Base-by-base conservation (phyloP, 2,888 invertebrate genomes). In the Galerucella calmariensis region DNA sequence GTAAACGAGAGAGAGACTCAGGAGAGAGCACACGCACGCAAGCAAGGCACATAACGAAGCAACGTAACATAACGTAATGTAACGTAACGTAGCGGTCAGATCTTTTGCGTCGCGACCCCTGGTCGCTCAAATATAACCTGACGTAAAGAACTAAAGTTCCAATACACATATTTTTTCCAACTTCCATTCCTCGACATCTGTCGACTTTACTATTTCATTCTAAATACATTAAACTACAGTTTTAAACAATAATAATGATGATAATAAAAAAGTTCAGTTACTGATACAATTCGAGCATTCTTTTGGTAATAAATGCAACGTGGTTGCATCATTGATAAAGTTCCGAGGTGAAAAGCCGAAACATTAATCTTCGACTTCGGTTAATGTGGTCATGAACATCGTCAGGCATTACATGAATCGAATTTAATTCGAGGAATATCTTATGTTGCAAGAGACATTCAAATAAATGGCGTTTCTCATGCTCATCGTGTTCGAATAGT, bases 351-450 rank as follows among this genome's bases (percentile, higher is more conserved):
- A 46, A 65, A 10, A 20, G 46, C 46, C 20, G 11, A 41, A 65
- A 6, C 63, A 65, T 65, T 65, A 65, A 65, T 65, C 63, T 65
- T 44, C n/a, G 20, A 46, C 63, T 41, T 46, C 63, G 63, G 63
- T 65, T 65, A 65, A 65, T 46, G 63, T 65, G 63, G 63, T 65
- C 63, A 65, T 65, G 63, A 46, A 65, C 35, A 65, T 65, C 63
- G 63, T 65, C 63, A 65, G 46, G 46, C 44, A 65, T 65, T 65
- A 65, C 63, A 65, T 20, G 63, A 65, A 65, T 65, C 63, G 63
- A 65, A 65, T 20, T 44, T 65, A 65, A 65, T 65, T 65, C 63
- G 35, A 46, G 46, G 46, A 65, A 65, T 65, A 65, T 65, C 46
- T 65, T 65, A 46, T 65, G 63, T 65, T 65, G 63, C 11, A 65